Base-by-base conservation (phyloP, 1,140 invertebrate genomes). In the Drosophila guanche region DNA sequence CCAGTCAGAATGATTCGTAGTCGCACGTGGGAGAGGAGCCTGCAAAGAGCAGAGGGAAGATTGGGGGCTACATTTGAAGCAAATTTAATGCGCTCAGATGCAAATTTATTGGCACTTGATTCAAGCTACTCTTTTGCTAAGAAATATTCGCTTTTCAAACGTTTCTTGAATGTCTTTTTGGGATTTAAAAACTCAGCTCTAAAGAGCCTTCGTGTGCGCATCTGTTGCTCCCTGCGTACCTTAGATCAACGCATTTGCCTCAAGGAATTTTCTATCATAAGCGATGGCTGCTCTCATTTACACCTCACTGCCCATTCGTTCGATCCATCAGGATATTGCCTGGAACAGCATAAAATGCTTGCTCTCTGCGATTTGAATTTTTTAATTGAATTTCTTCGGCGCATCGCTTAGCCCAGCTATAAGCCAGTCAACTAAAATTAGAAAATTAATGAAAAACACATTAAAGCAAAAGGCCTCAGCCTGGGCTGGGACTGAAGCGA, bases 401-500 rank as follows among this genome's bases (percentile, higher is more conserved):
- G 67, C 59, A 45, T 77, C 55, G 61, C 56, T 78, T 65, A 62
- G 57, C 57, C 55, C 62, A 57, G 66, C 71, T n/a, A 58, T 84
- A 85, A 76, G 68, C 60, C 71, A 84, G 77, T 65, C 65, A 69
- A 71, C 73, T 81, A 61, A 86, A 86, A 78, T 86, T 76, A 72
- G 76, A 78, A 86, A 77, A 75, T 85, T 74, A 81, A 88, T 68
- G 79, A 77, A 72, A 77, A 77, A 74, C 79, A 67, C 73, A 71
- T 76, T 76, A 67, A 67, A 51, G 71, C 61, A 75, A 76, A 75
- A 42, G 62, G 45, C 46, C 69, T 55, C 51, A 47, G 37, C 10
- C 25, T 20, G 20, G 43, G 40, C 41, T 52, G 25, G 7, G 3
- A 0, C 33, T 37, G 8, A n/a, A n/a, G n/a, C n/a, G 29, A 85